Base-by-base conservation (phyloP, 2,113 vertebrate species). In the Cottus gobio region DNA sequence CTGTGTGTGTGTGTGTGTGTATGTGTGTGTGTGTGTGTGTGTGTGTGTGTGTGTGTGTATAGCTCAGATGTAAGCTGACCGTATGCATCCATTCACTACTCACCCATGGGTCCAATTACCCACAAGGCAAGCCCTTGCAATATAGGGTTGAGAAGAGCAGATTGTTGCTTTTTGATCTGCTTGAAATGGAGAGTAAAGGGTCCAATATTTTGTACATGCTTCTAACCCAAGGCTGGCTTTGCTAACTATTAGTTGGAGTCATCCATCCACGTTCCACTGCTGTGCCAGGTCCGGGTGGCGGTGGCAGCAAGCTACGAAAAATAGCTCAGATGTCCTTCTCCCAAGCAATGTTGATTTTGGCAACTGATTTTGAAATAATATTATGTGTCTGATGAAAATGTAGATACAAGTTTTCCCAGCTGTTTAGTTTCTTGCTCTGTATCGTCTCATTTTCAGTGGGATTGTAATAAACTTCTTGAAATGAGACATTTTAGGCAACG, bases 31-130 rank as follows among this genome's bases (percentile, higher is more conserved):
- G n/a, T n/a, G 54, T 36, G 52, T 37, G 9, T 37, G 36, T 37
- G 37, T 44, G 42, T 15, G 46, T 48, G 18, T 63, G 54, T 91
- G 74, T 78, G 61, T 91, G 75, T 79, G 58, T 80, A n/a, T 63
- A 36, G 42, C 69, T 88, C 37, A 48, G 52, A 72, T 79, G 69
- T 85, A 70, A 60, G 71, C 65, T 71, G 56, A 87, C 81, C 88
- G 71, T 71, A 77, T 63, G 3, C 61, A 31, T 74, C 30, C 57
- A 74, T 77, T 83, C 54, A 71, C 39, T 54, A 42, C 62, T 84
- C 79, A 83, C 87, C 85, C 90, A 62, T 82, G 82, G 71, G 85
- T 87, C 86, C 86, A 90, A 90, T 90, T 93, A 89, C 84, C 84
- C 77, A 78, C 39, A 85, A 58, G 57, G 28, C 57, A 31, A 88